Conservation (phyloP, 2,797 vertebrate species). For the Gymnoscopelus braueri region DNA sequence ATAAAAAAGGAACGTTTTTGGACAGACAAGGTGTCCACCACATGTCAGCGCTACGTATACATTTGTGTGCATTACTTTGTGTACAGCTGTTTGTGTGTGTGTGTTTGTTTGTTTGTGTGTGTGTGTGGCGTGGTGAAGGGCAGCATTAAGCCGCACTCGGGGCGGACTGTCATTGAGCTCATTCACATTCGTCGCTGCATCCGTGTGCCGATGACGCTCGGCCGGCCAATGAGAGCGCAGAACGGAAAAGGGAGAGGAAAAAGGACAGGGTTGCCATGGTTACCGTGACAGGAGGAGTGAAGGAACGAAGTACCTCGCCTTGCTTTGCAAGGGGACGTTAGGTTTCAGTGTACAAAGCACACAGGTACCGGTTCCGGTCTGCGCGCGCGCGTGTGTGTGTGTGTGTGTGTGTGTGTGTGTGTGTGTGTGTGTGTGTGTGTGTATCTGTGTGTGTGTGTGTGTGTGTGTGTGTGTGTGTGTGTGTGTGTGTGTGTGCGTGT, state of each 20-base stretch:
- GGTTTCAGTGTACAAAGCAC: constrained; percentile 28
- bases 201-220: constrained; percentile 72
- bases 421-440: neutral
- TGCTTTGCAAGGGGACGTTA: constrained; percentile 43
- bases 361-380: constrained; percentile 2
- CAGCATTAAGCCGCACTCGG: constrained; percentile 64
- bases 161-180: constrained; percentile 75
- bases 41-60: constrained; percentile 7
- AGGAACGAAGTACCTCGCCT: constrained; percentile 54
- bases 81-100: constrained; percentile 11
- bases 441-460: neutral
- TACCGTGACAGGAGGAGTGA: constrained; percentile 63
- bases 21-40: no score
- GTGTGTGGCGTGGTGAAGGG: constrained; percentile 61
- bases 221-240: constrained; percentile 65
- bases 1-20: neutral
- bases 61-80: constrained; percentile 15
- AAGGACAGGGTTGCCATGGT: constrained; percentile 76
- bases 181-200: constrained; percentile 79
- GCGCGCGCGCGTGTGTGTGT: neutral
- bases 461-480: constrained; percentile 10
- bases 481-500: constrained; percentile 14
- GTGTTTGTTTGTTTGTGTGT: constrained; percentile 34
- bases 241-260: constrained; percentile 50
- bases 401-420: neutral